phyloP scores from a whole-genome alignment of 2,113 vertebrate species.

The Spea bombifrons region DNA sequence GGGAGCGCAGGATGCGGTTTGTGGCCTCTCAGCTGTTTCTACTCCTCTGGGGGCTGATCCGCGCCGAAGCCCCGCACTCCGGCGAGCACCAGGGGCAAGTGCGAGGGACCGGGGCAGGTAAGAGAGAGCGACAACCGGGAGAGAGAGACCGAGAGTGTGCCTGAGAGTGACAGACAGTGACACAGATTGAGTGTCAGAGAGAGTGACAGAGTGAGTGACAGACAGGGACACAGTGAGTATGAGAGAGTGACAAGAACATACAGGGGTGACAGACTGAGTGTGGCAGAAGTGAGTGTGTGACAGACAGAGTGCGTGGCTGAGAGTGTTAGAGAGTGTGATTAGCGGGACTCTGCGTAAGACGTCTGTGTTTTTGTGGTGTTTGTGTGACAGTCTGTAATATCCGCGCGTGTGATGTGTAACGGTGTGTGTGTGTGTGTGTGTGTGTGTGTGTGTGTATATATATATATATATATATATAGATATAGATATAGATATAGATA shows the following conservation, averaged over 20 bases:
- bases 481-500: neutral
- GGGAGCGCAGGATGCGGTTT: conserved; percentile 50
- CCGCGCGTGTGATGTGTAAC: neutral
- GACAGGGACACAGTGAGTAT: neutral
- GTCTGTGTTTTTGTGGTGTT: no score
- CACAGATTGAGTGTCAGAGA: neutral
- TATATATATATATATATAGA: neutral
- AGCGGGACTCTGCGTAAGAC: no score
- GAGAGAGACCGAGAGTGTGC: neutral
- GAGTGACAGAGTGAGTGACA: neutral
- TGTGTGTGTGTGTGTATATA: neutral
- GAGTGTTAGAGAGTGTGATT: no score
- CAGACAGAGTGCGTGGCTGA: no score
- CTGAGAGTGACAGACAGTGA: neutral
- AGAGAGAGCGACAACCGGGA: neutral
- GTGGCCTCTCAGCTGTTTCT: conserved; percentile 11
- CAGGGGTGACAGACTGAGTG: no score
- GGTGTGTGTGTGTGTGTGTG: neutral
- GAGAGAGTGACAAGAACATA: no score
- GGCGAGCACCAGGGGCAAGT: neutral
- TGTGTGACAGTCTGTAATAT: no score
- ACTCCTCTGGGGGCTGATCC: neutral
- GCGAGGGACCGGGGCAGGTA: neutral
- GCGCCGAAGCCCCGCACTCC: neutral
- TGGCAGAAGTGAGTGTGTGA: no score